Base-by-base conservation (phyloP, 92 coral and sea anemone genomes). In the Palythoa grandis region DNA sequence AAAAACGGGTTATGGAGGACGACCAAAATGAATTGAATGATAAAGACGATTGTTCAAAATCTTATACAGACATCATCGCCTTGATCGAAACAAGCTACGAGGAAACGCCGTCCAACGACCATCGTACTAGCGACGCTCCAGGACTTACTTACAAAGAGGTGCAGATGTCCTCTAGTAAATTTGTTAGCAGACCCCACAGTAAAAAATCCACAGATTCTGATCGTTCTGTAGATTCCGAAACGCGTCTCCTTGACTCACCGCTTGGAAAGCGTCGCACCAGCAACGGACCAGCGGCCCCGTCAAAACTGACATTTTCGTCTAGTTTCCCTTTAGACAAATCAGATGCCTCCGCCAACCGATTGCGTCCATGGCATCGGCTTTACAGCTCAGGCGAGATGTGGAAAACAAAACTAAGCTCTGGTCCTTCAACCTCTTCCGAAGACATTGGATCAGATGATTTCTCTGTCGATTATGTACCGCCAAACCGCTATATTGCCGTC, bases 171-270 rank as follows among this genome's bases (percentile, higher is more conserved):
- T 43, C 70, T n/a, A 17, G 61, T 7, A 80, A 22, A 20, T 48
- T 66, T 48, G 39, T 68, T 15, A 25, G 22, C 43, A 48, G 85
- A 40, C 5, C 85, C 52, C 74, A 80, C 1, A 80, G 74, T 66
- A 80, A 80, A 20, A 80, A 80, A 43, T 80, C 85, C 7, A 80
- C 85, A 20, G 85, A 80, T 43, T 80, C 85, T 20, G 85, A 80
- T 14, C 85, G 61, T 17, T 80, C 85, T 35, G 85, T 10, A 13
- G 85, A 80, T 66, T 80, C 85, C 25, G 85, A 63, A 48, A 80
- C 85, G 43, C 85, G 74, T 47, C 85, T 80, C 4, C 85, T 80
- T 57, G 85, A 68, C 74, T 65, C 85, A 25, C 85, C 85, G 14
- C 85, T 65, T 29, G 57, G 24, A 80, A 15, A 23, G 11, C 85